Conservation (phyloP, 2,113 vertebrate species). For the Hepsetus odoe region DNA sequence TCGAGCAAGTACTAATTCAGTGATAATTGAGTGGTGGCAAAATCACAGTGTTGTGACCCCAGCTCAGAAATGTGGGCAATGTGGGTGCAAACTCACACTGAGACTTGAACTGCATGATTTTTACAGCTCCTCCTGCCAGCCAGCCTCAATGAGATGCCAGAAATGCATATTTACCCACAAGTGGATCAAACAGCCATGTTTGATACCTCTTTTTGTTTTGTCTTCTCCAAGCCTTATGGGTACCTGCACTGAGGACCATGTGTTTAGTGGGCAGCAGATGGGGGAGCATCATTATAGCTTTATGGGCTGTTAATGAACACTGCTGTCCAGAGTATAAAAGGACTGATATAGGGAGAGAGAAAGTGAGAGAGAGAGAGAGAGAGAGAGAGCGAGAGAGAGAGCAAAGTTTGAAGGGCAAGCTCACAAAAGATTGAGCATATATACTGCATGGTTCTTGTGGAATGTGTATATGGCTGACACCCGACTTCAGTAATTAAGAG, state of each 20-base stretch:
- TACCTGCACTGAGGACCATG: background rate
- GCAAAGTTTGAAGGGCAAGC: background rate
- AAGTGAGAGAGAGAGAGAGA: background rate
- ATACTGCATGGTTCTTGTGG: background rate
- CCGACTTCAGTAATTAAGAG: constrained; percentile 23
- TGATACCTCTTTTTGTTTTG: background rate
- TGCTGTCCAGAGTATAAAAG: background rate
- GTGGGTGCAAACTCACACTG: constrained; percentile 16
- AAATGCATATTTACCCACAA: constrained; percentile 18
- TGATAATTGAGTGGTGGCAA: constrained; percentile 31
- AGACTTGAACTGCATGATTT: constrained; percentile 34
- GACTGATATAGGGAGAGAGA: background rate
- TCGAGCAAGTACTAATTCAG: constrained; percentile 19
- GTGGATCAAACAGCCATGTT: background rate
- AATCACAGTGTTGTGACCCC: constrained; percentile 36
- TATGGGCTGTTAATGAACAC: background rate
- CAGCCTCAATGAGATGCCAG: constrained; percentile 22
- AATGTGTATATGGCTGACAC: too few species aligned
- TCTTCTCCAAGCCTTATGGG: constrained; percentile 2
- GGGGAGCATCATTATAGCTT: background rate
- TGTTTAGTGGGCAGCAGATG: background rate
- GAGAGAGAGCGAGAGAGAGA: background rate
- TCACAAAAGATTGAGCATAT: background rate
- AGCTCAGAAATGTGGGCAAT: constrained; percentile 21
- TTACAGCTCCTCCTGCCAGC: constrained; percentile 24